A percentile compares a stretch with the other conserved stretches of the same genome.
These are phyloP conservation scores for Willowsia nigromaculata DNA, from an alignment of 2,888 invertebrate genomes.

Conservation along the genomic window DNA sequence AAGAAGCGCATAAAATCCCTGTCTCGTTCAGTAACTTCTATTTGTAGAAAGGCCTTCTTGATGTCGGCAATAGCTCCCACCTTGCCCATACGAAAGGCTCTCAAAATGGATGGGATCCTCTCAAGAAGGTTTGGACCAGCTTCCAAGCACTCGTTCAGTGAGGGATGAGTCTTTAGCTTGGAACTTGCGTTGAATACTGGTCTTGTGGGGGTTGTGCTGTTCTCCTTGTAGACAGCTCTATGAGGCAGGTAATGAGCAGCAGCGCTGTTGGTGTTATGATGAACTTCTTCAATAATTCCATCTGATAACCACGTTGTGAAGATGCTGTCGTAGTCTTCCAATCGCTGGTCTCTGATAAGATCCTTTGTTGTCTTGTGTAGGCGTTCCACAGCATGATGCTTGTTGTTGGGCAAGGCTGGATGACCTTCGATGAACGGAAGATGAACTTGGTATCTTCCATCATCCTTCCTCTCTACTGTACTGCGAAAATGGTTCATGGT, in stretches of 20 bases:
- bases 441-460: constrained; percentile 63
- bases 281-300: background rate
- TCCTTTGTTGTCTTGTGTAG: background rate
- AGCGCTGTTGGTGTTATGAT: background rate
- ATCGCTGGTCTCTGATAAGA: background rate
- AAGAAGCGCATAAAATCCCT: background rate
- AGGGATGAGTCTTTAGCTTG: background rate
- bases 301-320: background rate
- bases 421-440: background rate
- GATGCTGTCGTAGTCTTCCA: background rate
- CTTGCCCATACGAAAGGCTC: constrained; percentile 62
- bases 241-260: background rate
- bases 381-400: background rate
- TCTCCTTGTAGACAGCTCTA: background rate
- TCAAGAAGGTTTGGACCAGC: constrained; percentile 76
- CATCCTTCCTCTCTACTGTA: constrained; percentile 68
- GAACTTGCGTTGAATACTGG: constrained; percentile 1
- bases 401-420: background rate
- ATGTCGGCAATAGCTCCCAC: constrained; percentile 57
- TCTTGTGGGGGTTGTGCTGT: constrained; percentile 43
- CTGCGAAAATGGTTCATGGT: constrained; percentile 43
- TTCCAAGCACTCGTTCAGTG: constrained; percentile 77
- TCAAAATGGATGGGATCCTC: constrained; percentile 68
- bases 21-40: background rate
- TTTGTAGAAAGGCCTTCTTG: constrained; percentile 23